Conservation (phyloP, 2,797 vertebrate genomes). For the Tauraco hartlaubi region DNA sequence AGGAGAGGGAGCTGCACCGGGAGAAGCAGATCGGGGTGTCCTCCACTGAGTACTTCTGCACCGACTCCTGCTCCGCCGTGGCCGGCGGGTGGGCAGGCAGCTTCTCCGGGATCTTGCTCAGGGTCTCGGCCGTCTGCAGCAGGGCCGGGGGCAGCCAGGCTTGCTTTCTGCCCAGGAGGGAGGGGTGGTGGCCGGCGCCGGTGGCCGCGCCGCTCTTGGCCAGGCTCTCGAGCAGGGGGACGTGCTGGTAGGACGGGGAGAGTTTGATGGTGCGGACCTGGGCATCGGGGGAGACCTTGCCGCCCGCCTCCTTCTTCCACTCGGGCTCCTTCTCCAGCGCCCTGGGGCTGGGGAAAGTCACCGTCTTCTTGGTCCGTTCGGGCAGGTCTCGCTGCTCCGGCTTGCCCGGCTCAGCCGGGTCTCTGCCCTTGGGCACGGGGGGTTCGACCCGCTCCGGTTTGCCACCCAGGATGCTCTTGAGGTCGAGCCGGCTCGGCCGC, state of each 20-base stretch:
- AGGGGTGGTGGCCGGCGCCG: slow-evolving; percentile 69
- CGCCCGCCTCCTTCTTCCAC: slow-evolving; percentile 62
- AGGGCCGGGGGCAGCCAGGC: slow-evolving; percentile 83
- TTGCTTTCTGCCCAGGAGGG: slow-evolving; percentile 84
- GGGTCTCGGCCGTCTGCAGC: slow-evolving; percentile 72
- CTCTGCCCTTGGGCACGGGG: slow-evolving; percentile 67
- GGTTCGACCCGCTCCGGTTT: slow-evolving; percentile 69
- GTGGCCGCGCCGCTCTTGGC: slow-evolving; percentile 74
- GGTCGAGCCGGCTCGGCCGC: slow-evolving; percentile 92
- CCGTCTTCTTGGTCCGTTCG: slow-evolving; percentile 73
- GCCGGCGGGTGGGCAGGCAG: slow-evolving; percentile 81
- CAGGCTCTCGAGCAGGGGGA: slow-evolving; percentile 87
- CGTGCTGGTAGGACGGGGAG: slow-evolving; percentile 94
- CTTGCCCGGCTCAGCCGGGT: slow-evolving; percentile 76
- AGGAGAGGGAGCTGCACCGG: slow-evolving; percentile 95
- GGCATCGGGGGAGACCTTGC: slow-evolving; percentile 82
- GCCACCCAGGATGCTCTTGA: slow-evolving; percentile 84
- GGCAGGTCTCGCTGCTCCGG: slow-evolving; percentile 66
- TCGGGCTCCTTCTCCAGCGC: slow-evolving; percentile 78
- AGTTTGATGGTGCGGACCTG: slow-evolving; percentile 92
- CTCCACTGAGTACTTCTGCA: slow-evolving; percentile 92
- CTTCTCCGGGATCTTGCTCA: slow-evolving; percentile 86
- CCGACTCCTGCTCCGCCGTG: slow-evolving; percentile 83
- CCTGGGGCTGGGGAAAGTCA: slow-evolving; percentile 62
- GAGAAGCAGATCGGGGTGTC: slow-evolving; percentile 95